phyloP scores from a whole-genome alignment of 2,888 invertebrate species.

The Neoascia interrupta region DNA sequence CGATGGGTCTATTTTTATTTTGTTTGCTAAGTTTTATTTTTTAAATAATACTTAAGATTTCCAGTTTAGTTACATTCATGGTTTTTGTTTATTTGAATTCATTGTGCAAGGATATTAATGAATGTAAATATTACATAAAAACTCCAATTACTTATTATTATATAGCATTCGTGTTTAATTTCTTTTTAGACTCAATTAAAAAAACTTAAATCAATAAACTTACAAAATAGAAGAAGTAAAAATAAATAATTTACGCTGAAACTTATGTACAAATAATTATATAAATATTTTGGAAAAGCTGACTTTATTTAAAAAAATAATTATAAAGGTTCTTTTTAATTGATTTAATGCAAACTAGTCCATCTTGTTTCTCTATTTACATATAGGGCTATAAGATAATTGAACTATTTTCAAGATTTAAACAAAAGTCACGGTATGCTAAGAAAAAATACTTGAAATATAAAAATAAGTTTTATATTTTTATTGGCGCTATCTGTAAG shows the following conservation, averaged over 20 bases:
- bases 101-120: conserved; percentile 46
- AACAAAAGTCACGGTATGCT: too few species aligned
- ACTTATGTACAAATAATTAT: conserved; percentile 39
- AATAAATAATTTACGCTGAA: conserved; percentile 23
- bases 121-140: conserved; percentile 66
- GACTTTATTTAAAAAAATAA: neutral
- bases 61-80: conserved; percentile 30
- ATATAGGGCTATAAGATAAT: conserved; percentile 25
- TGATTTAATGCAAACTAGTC: neutral
- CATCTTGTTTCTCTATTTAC: conserved; percentile 44
- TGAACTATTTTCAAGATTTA: too few species aligned
- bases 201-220: neutral
- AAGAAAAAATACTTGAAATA: neutral
- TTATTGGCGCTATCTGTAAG: neutral
- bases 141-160: conserved; percentile 23
- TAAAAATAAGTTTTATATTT: neutral
- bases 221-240: conserved; percentile 4
- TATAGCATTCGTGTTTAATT: conserved; percentile 13
- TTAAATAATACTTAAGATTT: conserved; percentile 45
- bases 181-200: conserved; percentile 28
- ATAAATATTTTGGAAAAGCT: conserved; percentile 13
- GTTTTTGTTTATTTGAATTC: conserved; percentile 23
- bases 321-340: neutral
- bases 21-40: conserved; percentile 44
- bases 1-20: conserved; percentile 65